phyloP scores from a whole-genome alignment of 2,113 vertebrate genomes.

The Hemiprocne comata region DNA sequence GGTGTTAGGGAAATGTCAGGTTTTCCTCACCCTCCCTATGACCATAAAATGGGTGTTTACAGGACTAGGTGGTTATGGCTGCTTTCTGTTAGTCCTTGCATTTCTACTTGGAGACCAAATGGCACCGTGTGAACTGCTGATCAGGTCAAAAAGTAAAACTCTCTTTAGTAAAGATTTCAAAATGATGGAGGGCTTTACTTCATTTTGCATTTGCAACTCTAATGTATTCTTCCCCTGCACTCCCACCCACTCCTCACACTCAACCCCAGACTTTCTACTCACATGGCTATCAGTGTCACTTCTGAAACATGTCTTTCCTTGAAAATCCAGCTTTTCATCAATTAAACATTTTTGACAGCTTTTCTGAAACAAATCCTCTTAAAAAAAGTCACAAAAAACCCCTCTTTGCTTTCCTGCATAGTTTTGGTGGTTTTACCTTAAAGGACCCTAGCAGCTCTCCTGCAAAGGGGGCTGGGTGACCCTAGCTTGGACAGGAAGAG shows the following conservation, averaged over 20 bases:
- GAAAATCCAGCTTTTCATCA: conserved; percentile 65
- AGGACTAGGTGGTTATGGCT: too few species aligned
- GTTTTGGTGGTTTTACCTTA: conserved; percentile 14
- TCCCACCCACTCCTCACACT: conserved; percentile 59
- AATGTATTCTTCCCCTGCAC: conserved; percentile 43
- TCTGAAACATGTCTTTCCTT: conserved; percentile 44
- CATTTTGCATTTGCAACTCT: conserved; percentile 44
- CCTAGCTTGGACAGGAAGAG: not conserved
- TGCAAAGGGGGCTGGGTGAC: not conserved
- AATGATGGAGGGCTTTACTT: conserved; percentile 13
- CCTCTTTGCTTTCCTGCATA: not conserved
- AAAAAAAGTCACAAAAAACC: not conserved
- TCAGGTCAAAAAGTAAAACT: conserved; percentile 12
- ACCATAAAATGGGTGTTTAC: not conserved
- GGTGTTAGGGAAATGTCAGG: not conserved
- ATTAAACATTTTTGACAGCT: conserved; percentile 71
- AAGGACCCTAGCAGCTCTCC: not conserved
- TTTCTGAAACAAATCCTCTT: conserved; percentile 45
- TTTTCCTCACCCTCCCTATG: not conserved
- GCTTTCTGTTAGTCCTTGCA: not conserved
- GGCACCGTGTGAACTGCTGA: not conserved
- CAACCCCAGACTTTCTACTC: conserved; percentile 45
- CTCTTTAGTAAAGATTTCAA: not conserved
- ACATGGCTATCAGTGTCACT: conserved; percentile 66
- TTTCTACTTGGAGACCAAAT: accelerated